Percentiles rank a stretch among this genome's conserved stretches.
Conservation (phyloP, 2,888 invertebrate species). For the Microplitis deprimator region DNA sequence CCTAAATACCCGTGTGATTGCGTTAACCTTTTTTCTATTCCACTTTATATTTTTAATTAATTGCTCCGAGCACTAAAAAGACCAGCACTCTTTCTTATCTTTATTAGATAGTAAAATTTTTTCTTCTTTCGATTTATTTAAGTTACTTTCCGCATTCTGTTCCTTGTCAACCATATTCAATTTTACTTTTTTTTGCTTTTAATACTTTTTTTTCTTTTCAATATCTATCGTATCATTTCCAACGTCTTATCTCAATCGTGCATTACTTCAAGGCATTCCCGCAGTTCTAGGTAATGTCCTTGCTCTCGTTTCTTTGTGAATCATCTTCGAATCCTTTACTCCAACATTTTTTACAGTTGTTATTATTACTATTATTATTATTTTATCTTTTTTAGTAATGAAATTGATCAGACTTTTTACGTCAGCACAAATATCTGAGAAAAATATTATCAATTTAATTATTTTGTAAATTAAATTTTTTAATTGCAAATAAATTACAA, state of each 20-base stretch:
- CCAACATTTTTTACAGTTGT: slow-evolving; percentile 19
- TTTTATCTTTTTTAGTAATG: neutral
- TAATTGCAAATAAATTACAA: too few relatives aligned
- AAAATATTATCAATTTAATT: too few relatives aligned
- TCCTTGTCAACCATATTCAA: neutral
- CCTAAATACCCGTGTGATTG: slow-evolving; percentile 32
- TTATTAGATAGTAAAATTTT: neutral
- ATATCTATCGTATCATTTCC: slow-evolving; percentile 3
- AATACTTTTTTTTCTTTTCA: neutral
- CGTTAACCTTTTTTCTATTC: slow-evolving; percentile 26
- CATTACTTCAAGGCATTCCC: slow-evolving; percentile 23
- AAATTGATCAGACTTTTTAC: too few relatives aligned
- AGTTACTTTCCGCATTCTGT: neutral
- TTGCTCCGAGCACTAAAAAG: too few relatives aligned
- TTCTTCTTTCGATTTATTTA: neutral
- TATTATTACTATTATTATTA: neutral
- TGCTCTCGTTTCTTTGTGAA: slow-evolving; percentile 29
- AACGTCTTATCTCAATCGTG: slow-evolving; percentile 9
- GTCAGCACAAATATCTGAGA: too few relatives aligned
- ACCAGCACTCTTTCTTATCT: too few relatives aligned
- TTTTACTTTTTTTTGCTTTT: slow-evolving; percentile 18
- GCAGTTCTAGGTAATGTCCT: slow-evolving; percentile 28
- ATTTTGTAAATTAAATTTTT: too few relatives aligned
- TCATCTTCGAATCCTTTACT: slow-evolving; percentile 33
- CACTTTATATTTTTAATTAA: slow-evolving; percentile 23